These are phyloP conservation scores for Oryzias melastigma DNA, from an alignment of 2,113 vertebrate genomes.

Conservation along the genomic window DNA sequence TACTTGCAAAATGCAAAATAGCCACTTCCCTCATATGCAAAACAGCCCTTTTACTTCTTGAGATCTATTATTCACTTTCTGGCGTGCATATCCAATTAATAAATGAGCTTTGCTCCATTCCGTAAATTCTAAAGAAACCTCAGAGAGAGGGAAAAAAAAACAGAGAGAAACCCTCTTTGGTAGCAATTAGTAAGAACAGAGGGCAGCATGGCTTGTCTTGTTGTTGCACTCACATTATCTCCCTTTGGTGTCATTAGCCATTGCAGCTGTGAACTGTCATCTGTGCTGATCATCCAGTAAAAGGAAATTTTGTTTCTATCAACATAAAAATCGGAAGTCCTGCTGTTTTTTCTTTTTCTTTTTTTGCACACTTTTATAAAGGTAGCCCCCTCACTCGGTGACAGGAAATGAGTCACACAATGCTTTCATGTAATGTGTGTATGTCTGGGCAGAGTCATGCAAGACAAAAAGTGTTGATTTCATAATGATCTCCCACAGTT, in stretches of 20 bases:
- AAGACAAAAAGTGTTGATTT: constrained; percentile 28
- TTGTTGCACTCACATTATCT: constrained; percentile 52
- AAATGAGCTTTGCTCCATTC: constrained; percentile 67
- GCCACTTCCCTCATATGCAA: constrained; percentile 67
- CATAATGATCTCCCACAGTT: constrained; percentile 41
- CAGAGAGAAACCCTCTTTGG: constrained; percentile 44
- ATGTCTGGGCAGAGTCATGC: constrained; percentile 21
- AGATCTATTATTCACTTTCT: constrained; percentile 72
- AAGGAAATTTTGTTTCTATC: constrained; percentile 23
- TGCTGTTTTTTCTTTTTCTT: constrained; percentile 1
- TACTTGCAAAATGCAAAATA: constrained; percentile 62
- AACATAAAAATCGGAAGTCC: constrained; percentile 4
- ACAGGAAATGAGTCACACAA: constrained; percentile 4
- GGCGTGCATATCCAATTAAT: constrained; percentile 73
- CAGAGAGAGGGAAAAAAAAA: constrained; percentile 34
- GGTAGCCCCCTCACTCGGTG: constrained; percentile 9
- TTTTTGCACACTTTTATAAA: neutral
- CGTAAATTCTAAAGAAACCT: constrained; percentile 45
- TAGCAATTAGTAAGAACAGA: constrained; percentile 70
- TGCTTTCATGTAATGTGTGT: constrained; percentile 6
- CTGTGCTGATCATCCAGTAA: constrained; percentile 29
- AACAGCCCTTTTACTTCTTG: constrained; percentile 62
- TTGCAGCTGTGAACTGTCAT: constrained; percentile 35
- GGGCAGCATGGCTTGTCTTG: constrained; percentile 57
- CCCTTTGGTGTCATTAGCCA: constrained; percentile 57